A percentile compares a stretch with the other conserved stretches of the same genome.
Evolutionary conservation across 2,113 vertebrate species (phyloP).

Genomic region (Bos javanicus): DNA sequence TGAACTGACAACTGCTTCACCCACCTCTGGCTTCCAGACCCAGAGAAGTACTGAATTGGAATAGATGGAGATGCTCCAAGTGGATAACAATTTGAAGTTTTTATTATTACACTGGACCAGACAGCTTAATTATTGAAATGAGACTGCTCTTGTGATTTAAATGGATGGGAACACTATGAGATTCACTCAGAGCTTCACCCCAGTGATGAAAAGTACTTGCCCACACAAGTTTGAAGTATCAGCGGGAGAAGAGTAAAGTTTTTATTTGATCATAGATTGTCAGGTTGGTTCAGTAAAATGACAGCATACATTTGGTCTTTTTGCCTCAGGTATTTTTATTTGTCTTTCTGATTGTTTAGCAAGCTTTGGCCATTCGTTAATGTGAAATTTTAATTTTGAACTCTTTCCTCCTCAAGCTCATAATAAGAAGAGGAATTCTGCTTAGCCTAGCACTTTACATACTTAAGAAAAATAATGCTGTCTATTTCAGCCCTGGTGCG

Average conservation of each 20-base stretch:
- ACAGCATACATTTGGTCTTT: background rate
- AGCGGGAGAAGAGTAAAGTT: background rate
- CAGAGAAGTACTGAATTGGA: background rate
- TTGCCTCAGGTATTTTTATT: slow-evolving; percentile 11
- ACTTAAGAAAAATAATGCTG: background rate
- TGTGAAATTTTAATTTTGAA: slow-evolving; percentile 26
- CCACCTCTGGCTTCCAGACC: background rate
- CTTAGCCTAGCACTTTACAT: background rate
- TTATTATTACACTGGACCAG: background rate
- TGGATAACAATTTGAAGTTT: background rate
- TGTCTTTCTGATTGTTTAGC: background rate
- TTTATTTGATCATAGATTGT: background rate
- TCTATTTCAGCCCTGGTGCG: background rate
- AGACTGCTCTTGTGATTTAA: background rate
- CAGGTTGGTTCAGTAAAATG: slow-evolving; percentile 3
- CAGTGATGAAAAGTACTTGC: background rate
- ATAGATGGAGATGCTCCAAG: background rate
- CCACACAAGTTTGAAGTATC: background rate
- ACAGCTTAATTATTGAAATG: background rate
- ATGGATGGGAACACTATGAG: background rate
- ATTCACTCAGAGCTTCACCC: background rate
- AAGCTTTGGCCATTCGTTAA: background rate
- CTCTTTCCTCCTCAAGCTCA: background rate
- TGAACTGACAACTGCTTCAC: background rate
- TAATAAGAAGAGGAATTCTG: background rate